phyloP scores from a whole-genome alignment of 2,113 vertebrate species.

The Abramis brama region DNA sequence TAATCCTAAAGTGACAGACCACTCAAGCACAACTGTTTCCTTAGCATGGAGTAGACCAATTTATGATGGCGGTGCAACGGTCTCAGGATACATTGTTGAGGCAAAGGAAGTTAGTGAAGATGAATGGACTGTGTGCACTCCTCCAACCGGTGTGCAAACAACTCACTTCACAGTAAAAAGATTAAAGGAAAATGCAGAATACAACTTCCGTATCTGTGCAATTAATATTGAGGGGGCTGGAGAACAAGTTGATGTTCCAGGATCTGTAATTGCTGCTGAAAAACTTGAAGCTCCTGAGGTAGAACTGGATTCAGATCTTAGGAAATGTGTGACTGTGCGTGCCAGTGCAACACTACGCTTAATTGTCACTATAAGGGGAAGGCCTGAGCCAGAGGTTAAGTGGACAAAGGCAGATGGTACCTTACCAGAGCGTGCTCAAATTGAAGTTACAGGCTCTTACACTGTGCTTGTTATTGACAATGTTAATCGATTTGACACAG shows the following conservation, averaged over 20 bases:
- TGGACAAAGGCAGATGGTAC: conserved; percentile 93
- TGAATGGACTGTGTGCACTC: conserved; percentile 90
- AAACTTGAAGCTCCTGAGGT: conserved; percentile 94
- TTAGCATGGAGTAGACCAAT: conserved; percentile 93
- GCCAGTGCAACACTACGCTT: conserved; percentile 89
- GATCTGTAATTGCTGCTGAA: conserved; percentile 86
- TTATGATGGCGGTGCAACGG: conserved; percentile 92
- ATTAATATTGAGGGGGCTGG: conserved; percentile 94
- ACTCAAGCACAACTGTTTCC: conserved; percentile 91
- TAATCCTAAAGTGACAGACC: conserved; percentile 91
- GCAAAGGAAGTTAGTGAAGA: conserved; percentile 85
- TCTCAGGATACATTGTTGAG: conserved; percentile 92
- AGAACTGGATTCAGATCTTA: conserved; percentile 93
- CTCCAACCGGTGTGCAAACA: conserved; percentile 83
- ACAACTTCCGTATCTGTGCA: conserved; percentile 94
- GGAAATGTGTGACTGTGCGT: conserved; percentile 91
- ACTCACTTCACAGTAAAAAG: conserved; percentile 89
- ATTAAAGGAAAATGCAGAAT: conserved; percentile 94
- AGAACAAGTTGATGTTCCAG: conserved; percentile 86
- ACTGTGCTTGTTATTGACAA: conserved; percentile 97
- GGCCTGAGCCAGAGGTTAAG: conserved; percentile 95
- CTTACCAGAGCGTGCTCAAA: conserved; percentile 89
- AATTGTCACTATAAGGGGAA: conserved; percentile 95
- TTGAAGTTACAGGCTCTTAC: conserved; percentile 94
- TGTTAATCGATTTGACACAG: conserved; percentile 95